Evolutionary conservation across 2,797 vertebrate genomes (phyloP), one percentile per base, ranked within the genome.

Genomic region (Falco cherrug): DNA sequence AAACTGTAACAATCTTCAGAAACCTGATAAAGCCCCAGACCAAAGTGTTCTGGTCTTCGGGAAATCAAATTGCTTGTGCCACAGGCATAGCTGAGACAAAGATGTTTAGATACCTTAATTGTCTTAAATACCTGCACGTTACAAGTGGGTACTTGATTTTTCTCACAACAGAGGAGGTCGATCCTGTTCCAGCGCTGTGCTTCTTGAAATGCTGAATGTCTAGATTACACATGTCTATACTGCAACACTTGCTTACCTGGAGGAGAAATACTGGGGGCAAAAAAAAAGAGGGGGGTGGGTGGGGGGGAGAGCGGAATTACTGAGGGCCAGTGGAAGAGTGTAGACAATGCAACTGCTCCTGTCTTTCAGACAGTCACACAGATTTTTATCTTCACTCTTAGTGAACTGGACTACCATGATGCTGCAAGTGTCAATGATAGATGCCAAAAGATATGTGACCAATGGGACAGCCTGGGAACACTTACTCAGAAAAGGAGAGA

Each of bases 391-490:
- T 91, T 93, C 57, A n/a, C 59, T 78, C 54, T 24, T 89, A 99
- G 99, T 98, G 99, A 99, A 93, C 97, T 99, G 98, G 99, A 99
- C 94, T 99, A 99, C 96, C 98, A 99, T 1, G 99, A 99, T 18
- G 99, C 99, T 68, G 99, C 99, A 92, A 98, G 98, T 90, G 98
- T 99, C 86, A 99, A 99, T 93, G 98, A 99, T 64, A 98, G 99
- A 77, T 99, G 99, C 97, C 99, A 99, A 98, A 99, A 98, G 94
- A 99, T 99, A 96, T 99, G 99, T 96, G 99, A 99, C 97, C 98
- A 99, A 97, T 99, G 99, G 99, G 99, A 99, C 97, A 98, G 98
- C 87, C 94, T 99, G 97, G 99, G 99, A 89, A 99, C 99, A 8
- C 98, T 99, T 76, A 99, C 99, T 71, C 99, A 99, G 97, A 99